A percentile compares a stretch with the other conserved stretches of the same genome.
Evolutionary conservation across 1,140 invertebrate genomes (phyloP).

Genomic region (Drosophila burlai): DNA sequence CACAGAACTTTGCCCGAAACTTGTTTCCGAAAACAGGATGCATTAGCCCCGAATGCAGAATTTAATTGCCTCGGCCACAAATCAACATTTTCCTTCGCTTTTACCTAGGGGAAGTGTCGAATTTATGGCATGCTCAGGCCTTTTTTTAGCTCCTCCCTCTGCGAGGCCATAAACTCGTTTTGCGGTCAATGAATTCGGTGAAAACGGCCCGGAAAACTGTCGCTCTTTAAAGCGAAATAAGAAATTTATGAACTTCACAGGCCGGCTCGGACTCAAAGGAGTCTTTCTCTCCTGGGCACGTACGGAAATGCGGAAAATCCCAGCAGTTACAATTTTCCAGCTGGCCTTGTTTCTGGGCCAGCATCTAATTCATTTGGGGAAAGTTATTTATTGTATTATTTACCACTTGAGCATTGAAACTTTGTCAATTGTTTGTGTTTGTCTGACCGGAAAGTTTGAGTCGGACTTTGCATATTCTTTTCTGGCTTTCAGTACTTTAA

Average conservation of each 20-base stretch:
- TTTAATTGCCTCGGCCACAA: constrained; percentile 57
- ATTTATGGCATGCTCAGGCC: constrained; percentile 26
- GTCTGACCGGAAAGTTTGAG: constrained; percentile 32
- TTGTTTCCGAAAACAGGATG: constrained; percentile 50
- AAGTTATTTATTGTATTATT: constrained; percentile 59
- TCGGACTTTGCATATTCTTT: constrained; percentile 32
- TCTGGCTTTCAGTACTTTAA: constrained; percentile 35
- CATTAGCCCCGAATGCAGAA: constrained; percentile 36
- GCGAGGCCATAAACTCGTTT: constrained; percentile 46
- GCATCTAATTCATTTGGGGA: constrained; percentile 53
- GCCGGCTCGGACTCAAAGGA: constrained; percentile 1
- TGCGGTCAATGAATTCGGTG: constrained; percentile 52
- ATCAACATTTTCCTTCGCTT: constrained; percentile 16
- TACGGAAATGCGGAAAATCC: constrained; percentile 15
- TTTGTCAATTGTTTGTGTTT: constrained; percentile 55
- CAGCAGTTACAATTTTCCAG: constrained; percentile 46
- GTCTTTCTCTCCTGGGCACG: constrained; percentile 34
- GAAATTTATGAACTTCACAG: constrained; percentile 45
- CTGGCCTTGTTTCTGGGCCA: constrained; percentile 36
- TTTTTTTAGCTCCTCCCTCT: neutral
- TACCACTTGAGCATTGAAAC: constrained; percentile 50
- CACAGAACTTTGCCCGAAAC: constrained; percentile 34
- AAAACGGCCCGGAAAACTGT: constrained; percentile 23
- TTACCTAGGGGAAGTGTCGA: constrained; percentile 9
- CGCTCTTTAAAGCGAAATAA: constrained; percentile 51